Conservation (phyloP, 2,888 invertebrate genomes). For the Esperia sulphurella region DNA sequence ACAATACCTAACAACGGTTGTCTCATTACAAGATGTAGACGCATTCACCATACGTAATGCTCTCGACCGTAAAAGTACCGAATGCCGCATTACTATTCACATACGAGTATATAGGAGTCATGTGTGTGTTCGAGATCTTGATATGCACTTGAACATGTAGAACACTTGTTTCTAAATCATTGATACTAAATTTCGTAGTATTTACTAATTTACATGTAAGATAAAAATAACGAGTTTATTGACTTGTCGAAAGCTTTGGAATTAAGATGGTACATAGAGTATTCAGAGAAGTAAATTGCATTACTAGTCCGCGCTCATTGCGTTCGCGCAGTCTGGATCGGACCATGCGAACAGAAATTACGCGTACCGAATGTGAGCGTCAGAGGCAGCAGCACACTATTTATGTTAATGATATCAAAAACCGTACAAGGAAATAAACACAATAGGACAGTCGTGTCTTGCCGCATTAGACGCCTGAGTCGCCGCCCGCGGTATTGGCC, state of each 20-base stretch:
- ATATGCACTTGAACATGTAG: not conserved
- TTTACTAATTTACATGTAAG: not conserved
- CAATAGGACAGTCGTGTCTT: conserved; percentile 74
- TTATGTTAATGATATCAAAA: conserved; percentile 72
- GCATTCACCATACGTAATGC: conserved; percentile 15
- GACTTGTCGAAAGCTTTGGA: not conserved
- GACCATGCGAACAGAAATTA: conserved; percentile 16
- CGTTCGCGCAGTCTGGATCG: conserved; percentile 5
- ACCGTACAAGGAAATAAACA: conserved; percentile 73
- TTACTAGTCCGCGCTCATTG: not conserved
- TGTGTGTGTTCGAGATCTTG: not conserved
- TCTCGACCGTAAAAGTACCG: conserved; percentile 15
- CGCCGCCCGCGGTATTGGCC: conserved; percentile 62
- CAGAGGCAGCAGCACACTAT: conserved; percentile 56
- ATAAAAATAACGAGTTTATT: not conserved
- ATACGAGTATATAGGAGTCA: conserved; percentile 4
- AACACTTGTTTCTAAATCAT: not conserved
- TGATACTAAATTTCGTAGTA: not conserved
- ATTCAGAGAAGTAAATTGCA: not conserved
- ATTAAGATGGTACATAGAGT: not conserved
- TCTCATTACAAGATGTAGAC: conserved; percentile 16
- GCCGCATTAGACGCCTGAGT: conserved; percentile 66
- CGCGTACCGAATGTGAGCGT: conserved; percentile 64
- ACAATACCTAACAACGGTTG: conserved; percentile 11
- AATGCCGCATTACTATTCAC: conserved; percentile 8